phyloP scores from a whole-genome alignment of 1,140 invertebrate species.

The Diabrotica virgifera region DNA sequence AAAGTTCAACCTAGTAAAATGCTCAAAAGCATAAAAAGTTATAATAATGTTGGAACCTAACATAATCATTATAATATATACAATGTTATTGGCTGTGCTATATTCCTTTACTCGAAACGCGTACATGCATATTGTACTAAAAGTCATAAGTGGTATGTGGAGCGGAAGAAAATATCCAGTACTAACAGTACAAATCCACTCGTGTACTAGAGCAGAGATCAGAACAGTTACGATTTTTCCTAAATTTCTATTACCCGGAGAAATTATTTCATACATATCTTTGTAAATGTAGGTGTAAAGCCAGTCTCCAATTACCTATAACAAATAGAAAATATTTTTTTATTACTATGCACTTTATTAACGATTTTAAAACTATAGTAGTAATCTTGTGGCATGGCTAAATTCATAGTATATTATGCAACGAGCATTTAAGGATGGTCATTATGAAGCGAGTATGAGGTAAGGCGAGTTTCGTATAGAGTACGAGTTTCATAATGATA shows the following conservation, averaged over 20 bases:
- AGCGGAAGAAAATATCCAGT: slow-evolving; percentile 87
- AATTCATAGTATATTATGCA: no score
- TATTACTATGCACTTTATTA: no score
- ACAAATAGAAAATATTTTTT: no score
- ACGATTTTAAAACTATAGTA: no score
- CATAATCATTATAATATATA: slow-evolving; percentile 81
- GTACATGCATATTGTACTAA: slow-evolving; percentile 57
- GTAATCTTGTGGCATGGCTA: no score
- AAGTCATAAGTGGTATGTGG: slow-evolving; percentile 64
- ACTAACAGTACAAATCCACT: slow-evolving; percentile 75
- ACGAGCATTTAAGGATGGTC: no score
- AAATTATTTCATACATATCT: slow-evolving; percentile 66
- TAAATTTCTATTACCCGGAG: slow-evolving; percentile 51
- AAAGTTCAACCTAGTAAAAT: slow-evolving; percentile 79
- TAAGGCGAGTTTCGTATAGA: no score
- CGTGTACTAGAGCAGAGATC: slow-evolving; percentile 50
- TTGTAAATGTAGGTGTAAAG: slow-evolving; percentile 88
- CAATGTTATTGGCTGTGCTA: slow-evolving; percentile 54
- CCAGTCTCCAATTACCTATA: slow-evolving; percentile 63
- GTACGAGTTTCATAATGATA: no score
- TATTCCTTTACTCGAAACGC: slow-evolving; percentile 42
- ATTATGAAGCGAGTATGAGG: no score
- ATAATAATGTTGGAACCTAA: slow-evolving; percentile 73
- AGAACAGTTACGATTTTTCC: slow-evolving; percentile 59
- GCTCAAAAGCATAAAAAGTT: slow-evolving; percentile 81